Conservation (phyloP, 2,797 vertebrate genomes). For the Microchirus variegatus region DNA sequence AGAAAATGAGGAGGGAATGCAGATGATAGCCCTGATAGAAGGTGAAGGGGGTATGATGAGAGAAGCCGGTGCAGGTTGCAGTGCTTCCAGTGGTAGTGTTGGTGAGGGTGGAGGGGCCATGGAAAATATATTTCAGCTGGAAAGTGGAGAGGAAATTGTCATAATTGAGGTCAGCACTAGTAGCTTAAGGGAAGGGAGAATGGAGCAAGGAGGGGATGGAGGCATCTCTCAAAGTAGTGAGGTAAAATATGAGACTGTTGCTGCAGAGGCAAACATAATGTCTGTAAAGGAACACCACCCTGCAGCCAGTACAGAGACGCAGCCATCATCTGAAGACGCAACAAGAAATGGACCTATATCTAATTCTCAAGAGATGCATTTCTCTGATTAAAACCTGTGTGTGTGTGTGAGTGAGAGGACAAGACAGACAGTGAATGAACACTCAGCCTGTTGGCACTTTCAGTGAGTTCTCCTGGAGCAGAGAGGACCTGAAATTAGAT, state of each 20-base stretch:
- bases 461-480: constrained; percentile 45
- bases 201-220: constrained; percentile 60
- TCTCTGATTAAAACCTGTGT: constrained; percentile 44
- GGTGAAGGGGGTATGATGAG: constrained; percentile 66
- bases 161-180: constrained; percentile 87
- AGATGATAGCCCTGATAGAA: constrained; percentile 85
- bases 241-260: constrained; percentile 54
- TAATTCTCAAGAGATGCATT: constrained; percentile 49
- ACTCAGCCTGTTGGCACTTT: constrained; percentile 70
- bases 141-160: constrained; percentile 83
- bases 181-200: constrained; percentile 73
- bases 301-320: constrained; percentile 31
- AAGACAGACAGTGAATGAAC: constrained; percentile 24
- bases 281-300: constrained; percentile 41
- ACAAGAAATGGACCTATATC: constrained; percentile 48
- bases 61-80: constrained; percentile 59
- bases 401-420: neutral
- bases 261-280: constrained; percentile 54
- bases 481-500: constrained; percentile 49
- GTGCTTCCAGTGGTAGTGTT: constrained; percentile 32
- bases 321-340: constrained; percentile 44
- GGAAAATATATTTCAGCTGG: constrained; percentile 82
- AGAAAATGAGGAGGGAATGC: constrained; percentile 73
- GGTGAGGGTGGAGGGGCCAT: constrained; percentile 62
- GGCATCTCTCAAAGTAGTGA: constrained; percentile 65